Percentiles rank a stretch among this genome's conserved stretches.
Conservation (phyloP, 2,888 invertebrate genomes). For the Ptychoptera albimana region DNA sequence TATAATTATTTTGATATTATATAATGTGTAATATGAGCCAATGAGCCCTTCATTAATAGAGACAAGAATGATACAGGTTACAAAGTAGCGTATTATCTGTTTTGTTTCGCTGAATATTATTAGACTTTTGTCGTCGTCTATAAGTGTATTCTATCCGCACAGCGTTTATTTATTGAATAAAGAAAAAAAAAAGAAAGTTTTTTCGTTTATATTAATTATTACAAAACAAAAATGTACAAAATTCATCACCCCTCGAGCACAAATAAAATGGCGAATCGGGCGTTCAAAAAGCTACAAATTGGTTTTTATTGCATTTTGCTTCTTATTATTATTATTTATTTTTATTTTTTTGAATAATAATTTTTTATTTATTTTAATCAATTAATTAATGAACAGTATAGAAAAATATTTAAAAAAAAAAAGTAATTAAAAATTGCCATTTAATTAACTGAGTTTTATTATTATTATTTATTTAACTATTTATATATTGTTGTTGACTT, state of each 20-base stretch:
- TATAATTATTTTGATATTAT: too few relatives aligned
- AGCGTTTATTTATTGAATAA: not conserved
- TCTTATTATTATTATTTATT: not conserved
- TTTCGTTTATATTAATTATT: not conserved
- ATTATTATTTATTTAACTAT: too few relatives aligned
- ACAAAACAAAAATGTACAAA: not conserved
- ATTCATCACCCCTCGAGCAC: slow-evolving; percentile 4
- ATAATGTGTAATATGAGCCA: too few relatives aligned
- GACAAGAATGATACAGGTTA: too few relatives aligned
- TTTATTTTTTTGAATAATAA: slow-evolving; percentile 4
- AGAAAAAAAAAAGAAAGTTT: too few relatives aligned
- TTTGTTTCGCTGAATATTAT: not conserved
- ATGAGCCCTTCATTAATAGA: too few relatives aligned
- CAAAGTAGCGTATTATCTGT: too few relatives aligned
- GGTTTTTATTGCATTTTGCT: slow-evolving; percentile 4
- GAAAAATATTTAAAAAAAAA: slow-evolving; percentile 3
- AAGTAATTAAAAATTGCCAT: slow-evolving; percentile 7
- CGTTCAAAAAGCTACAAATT: slow-evolving; percentile 20
- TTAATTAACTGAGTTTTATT: slow-evolving; percentile 7
- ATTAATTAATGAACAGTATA: not conserved
- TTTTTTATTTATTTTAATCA: slow-evolving; percentile 7
- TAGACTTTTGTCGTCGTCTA: not conserved
- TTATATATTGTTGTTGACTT: slow-evolving; percentile 7
- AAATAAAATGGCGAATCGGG: slow-evolving; percentile 24
- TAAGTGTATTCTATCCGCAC: slow-evolving; percentile 3